Evolutionary conservation across 2,113 vertebrate species (phyloP), one percentile per base, ranked within the genome.

Genomic region (Cyanoliseus patagonus): DNA sequence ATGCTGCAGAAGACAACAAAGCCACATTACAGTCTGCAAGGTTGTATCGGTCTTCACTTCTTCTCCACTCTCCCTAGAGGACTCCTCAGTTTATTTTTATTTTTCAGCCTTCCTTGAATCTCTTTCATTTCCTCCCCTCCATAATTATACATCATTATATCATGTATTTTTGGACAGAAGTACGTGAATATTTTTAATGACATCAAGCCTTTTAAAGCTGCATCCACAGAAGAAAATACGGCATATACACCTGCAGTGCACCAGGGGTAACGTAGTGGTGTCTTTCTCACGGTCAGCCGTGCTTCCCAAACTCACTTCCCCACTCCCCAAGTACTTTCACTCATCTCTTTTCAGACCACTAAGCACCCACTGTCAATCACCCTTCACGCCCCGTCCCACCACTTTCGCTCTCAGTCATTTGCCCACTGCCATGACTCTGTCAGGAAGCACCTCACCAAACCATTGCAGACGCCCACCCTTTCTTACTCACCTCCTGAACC

Each of bases 111-210:
- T 90, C 87, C 83, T 81, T 93, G 68, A 94, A 86, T 83, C 73
- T 92, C 64, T 93, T 94, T 94, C 76, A 93, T 92, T 94, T 96
- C 94, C 90, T 90, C 68, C 35, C 22, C 30, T 70, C 39, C 69
- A 90, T 67, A 91, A 94, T 83, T 91, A 94, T 57, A 64, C 44
- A 68, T 55, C 39, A 42, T 13, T 61, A 7, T 19, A 31, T 89
- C 47, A 78, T 46, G 66, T 75, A 73, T 83, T 81, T 94, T 95
- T 78, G 88, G 90, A 46, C 9, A 80, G 70, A 59, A 42, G 31
- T 66, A 81, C 0, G 4, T 44, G 64, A 64, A n/a, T 61, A 78
- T 75, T 72, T 94, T 94, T 70, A 94, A 94, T 49, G 35, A 51
- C 6, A 88, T n/a, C 27, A 55, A 76, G 22, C n/a, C 41, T 46